A percentile compares a stretch with the other conserved stretches of the same genome.
phyloP scores from a whole-genome alignment of 1,140 invertebrate species.

The Drosophila ercepeae region DNA sequence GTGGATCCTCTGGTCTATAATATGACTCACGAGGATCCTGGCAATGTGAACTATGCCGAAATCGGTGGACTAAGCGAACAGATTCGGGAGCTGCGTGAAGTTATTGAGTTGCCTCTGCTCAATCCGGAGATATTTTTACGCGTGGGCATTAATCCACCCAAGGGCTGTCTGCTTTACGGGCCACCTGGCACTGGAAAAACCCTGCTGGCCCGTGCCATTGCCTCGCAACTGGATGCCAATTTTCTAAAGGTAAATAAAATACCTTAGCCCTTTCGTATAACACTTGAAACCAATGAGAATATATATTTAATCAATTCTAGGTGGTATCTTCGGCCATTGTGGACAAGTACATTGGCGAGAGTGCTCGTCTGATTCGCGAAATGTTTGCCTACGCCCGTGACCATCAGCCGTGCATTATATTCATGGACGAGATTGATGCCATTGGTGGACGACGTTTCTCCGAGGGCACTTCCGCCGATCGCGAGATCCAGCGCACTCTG shows the following conservation, averaged over 20 bases:
- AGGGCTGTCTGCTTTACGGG: slow-evolving; percentile 98
- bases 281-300: background rate
- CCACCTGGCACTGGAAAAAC: slow-evolving; percentile 99
- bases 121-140: slow-evolving; percentile 98
- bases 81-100: slow-evolving; percentile 67
- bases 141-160: slow-evolving; percentile 99
- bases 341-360: slow-evolving; percentile 98
- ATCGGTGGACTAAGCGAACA: slow-evolving; percentile 67
- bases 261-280: too few relatives aligned
- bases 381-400: slow-evolving; percentile 99
- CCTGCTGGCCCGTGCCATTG: slow-evolving; percentile 96
- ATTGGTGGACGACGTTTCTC: slow-evolving; percentile 98
- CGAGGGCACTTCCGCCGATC: slow-evolving; percentile 98
- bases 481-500: slow-evolving; percentile 99
- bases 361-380: slow-evolving; percentile 99
- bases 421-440: slow-evolving; percentile 99
- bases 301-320: background rate
- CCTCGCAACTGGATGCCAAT: slow-evolving; percentile 98
- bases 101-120: slow-evolving; percentile 63
- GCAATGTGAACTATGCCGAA: slow-evolving; percentile 62
- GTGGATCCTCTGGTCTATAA: slow-evolving; percentile 73
- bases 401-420: slow-evolving; percentile 99
- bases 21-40: slow-evolving; percentile 67
- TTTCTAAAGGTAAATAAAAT: slow-evolving; percentile 91
- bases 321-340: slow-evolving; percentile 99